These are phyloP conservation scores for Tragelaphus buxtoni DNA, from an alignment of 2,113 vertebrate genomes.

Conservation along the genomic window DNA sequence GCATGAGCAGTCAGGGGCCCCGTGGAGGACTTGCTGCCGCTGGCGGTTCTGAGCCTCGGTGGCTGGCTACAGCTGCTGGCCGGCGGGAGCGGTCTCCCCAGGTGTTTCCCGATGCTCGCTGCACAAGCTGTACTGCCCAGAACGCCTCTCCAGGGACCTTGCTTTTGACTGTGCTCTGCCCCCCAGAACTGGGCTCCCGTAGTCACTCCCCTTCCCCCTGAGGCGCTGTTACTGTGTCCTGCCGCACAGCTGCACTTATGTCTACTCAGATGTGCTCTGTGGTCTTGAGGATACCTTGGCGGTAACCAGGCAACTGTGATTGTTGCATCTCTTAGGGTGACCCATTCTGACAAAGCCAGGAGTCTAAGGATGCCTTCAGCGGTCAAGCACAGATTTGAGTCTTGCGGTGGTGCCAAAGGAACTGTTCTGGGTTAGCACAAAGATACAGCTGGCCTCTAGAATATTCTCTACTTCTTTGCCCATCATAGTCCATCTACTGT, in stretches of 20 bases:
- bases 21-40: background rate
- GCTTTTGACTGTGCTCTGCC: background rate
- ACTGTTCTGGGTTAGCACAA: background rate
- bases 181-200: background rate
- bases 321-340: background rate
- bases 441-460: background rate
- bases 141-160: background rate
- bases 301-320: background rate
- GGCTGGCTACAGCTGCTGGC: background rate
- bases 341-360: background rate
- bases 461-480: background rate
- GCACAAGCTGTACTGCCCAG: background rate
- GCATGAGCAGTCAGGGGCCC: background rate
- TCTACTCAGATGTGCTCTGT: background rate
- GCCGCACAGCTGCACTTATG: background rate
- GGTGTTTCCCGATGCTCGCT: too few species aligned
- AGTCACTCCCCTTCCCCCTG: background rate
- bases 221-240: background rate
- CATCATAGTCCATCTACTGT: background rate
- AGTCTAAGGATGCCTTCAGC: background rate
- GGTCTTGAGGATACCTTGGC: background rate
- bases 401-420: background rate
- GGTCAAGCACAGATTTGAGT: background rate
- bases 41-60: background rate
- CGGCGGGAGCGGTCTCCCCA: background rate